Percentiles rank a stretch among this genome's conserved stretches.
These are phyloP conservation scores for Psylliodes chrysocephalus DNA, from an alignment of 2,888 invertebrate genomes.

Conservation along the genomic window DNA sequence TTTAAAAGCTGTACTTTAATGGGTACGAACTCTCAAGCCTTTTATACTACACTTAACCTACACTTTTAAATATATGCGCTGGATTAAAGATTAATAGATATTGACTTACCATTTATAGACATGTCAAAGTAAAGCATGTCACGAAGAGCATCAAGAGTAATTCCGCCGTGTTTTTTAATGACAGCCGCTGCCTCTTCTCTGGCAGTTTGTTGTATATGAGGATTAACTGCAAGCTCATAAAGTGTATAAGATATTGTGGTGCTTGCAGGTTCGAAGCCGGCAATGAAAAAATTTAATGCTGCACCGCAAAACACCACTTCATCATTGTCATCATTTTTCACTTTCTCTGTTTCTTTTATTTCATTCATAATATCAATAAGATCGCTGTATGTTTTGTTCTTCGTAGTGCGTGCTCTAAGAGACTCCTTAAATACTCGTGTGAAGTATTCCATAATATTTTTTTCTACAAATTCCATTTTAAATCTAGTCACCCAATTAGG, in stretches of 20 bases:
- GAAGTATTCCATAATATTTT: slow-evolving; percentile 51
- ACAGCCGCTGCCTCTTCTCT: slow-evolving; percentile 64
- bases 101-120: slow-evolving; percentile 30
- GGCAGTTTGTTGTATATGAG: slow-evolving; percentile 66
- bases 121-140: slow-evolving; percentile 59
- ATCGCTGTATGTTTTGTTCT: slow-evolving; percentile 65
- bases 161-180: slow-evolving; percentile 59
- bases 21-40: too few relatives aligned
- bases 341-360: slow-evolving; percentile 9
- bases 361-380: slow-evolving; percentile 65
- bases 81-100: too few relatives aligned
- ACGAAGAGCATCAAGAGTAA: slow-evolving; percentile 67
- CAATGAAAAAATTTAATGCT: slow-evolving; percentile 67
- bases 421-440: slow-evolving; percentile 52
- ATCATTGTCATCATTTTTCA: not conserved
- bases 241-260: slow-evolving; percentile 69
- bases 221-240: slow-evolving; percentile 67
- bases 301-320: not conserved
- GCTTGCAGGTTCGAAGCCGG: slow-evolving; percentile 72
- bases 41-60: too few relatives aligned
- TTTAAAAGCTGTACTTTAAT: too few relatives aligned
- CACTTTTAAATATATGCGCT: too few relatives aligned
- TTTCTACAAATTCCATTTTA: slow-evolving; percentile 51
- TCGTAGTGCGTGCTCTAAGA: slow-evolving; percentile 48
- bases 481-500: slow-evolving; percentile 49